phyloP scores from a whole-genome alignment of 2,888 invertebrate genomes.

The Drosophila monieri region DNA sequence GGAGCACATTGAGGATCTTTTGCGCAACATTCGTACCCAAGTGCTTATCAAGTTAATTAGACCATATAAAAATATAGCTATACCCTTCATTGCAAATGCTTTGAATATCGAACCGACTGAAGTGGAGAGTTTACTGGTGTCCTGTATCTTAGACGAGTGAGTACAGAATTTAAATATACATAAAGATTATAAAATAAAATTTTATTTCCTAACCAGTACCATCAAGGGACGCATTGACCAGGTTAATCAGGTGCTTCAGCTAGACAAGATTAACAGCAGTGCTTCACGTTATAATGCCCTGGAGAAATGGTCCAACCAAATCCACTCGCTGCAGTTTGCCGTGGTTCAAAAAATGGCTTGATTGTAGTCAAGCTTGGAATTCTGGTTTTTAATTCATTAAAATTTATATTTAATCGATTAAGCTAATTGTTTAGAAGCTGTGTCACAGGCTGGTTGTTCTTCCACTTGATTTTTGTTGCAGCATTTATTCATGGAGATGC shows the following conservation, averaged over 20 bases:
- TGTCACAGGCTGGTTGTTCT: slow-evolving; percentile 1
- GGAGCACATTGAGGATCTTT: slow-evolving; percentile 98
- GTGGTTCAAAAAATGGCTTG: slow-evolving; percentile 97
- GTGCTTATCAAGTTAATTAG: slow-evolving; percentile 98
- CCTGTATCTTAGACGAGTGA: slow-evolving; percentile 98
- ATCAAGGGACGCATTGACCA: slow-evolving; percentile 95
- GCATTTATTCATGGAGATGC: slow-evolving; percentile 44
- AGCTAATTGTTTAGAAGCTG: slow-evolving; percentile 2
- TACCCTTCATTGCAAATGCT: slow-evolving; percentile 98
- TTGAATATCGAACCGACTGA: slow-evolving; percentile 96
- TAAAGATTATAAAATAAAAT: neutral
- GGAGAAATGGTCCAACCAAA: slow-evolving; percentile 98
- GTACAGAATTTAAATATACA: slow-evolving; percentile 61
- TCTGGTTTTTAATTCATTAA: slow-evolving; percentile 22
- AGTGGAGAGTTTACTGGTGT: slow-evolving; percentile 97
- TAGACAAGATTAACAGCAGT: slow-evolving; percentile 91
- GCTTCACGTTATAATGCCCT: slow-evolving; percentile 95
- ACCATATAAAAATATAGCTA: slow-evolving; percentile 98
- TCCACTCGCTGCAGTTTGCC: slow-evolving; percentile 93
- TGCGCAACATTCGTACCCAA: slow-evolving; percentile 98
- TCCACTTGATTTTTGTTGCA: slow-evolving; percentile 31
- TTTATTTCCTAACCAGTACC: slow-evolving; percentile 85
- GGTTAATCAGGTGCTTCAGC: slow-evolving; percentile 96
- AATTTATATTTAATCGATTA: slow-evolving; percentile 23
- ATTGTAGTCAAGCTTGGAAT: slow-evolving; percentile 45